Evolutionary conservation across 2,888 invertebrate genomes (phyloP), one percentile per base, ranked within the genome.

Genomic region (Xanthia togata): DNA sequence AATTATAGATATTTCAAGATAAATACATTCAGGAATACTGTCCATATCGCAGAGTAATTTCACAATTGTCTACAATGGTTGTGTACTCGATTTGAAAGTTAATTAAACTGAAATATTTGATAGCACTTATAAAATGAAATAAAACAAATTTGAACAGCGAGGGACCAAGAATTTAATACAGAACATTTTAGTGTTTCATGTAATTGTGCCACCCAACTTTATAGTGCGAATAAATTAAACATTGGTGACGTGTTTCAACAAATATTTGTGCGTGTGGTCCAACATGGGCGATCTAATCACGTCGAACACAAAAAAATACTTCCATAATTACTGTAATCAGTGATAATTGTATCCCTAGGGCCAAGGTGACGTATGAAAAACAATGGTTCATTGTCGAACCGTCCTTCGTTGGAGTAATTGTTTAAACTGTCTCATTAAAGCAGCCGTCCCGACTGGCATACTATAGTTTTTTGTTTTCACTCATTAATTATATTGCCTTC

Each of bases 361-460:
- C 92, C 90, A 93, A 92, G 94, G 93, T 94, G 93, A 92, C 88
- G 91, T 90, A 89, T 88, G 88, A 91, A 90, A 91, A 91, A 94
- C 93, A 93, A 93, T 93, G 90, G 87, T 76, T 89, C 89, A 89
- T 92, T 91, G 91, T 90, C 79, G 89, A 86, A 88, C 91, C 90
- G 92, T 91, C 92, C 44, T 91, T 92, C 90, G 82, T 85, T 89
- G 85, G 85, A 90, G 88, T 92, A 92, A 93, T 92, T 93, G 92
- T 92, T 93, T 92, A 90, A 92, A 92, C 90, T 92, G 92, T 92
- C 92, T 92, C 92, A 93, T 92, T 93, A 91, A n/a, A 88, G 88
- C 82, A 76, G 85, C 84, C 88, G 86, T 86, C 86, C 79, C 84
- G 85, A 78, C 78, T 50, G 73, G 74, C 73, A 64, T 84, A 67